Conservation (phyloP, 2,888 invertebrate genomes). For the Lasioglossum pauxillum region DNA sequence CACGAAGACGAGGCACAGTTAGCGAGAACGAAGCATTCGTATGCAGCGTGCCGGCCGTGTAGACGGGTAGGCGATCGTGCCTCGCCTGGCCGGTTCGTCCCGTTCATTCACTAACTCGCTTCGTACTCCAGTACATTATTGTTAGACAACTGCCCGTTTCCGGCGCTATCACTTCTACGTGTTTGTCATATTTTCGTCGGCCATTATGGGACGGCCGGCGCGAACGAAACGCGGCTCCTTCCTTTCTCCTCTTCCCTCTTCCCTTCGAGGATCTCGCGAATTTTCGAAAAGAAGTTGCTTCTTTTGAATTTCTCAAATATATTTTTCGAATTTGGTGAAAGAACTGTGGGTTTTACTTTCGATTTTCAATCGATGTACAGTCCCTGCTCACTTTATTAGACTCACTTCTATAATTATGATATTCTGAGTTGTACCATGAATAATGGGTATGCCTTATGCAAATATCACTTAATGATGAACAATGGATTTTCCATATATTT, state of each 20-base stretch:
- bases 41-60: conserved; percentile 72
- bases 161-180: conserved; percentile 82
- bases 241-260: background rate
- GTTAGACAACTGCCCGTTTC: conserved; percentile 82
- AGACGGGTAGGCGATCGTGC: conserved; percentile 72
- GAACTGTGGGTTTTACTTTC: background rate
- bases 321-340: background rate
- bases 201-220: conserved; percentile 28
- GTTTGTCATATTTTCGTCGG: conserved; percentile 81
- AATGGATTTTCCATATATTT: no score
- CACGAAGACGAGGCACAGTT: conserved; percentile 53
- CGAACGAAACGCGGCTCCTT: background rate
- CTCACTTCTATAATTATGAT: no score
- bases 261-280: background rate
- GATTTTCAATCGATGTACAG: background rate
- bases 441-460: no score
- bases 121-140: conserved; percentile 82
- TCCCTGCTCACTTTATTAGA: no score
- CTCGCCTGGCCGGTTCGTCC: conserved; percentile 54
- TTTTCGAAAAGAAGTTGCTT: background rate
- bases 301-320: background rate
- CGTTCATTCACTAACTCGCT: conserved; percentile 80
- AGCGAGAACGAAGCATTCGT: conserved; percentile 72
- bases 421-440: no score
- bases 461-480: no score